A percentile compares a stretch with the other conserved stretches of the same genome.
phyloP scores from a whole-genome alignment of 1,140 invertebrate genomes.

The Amyelois transitella region DNA sequence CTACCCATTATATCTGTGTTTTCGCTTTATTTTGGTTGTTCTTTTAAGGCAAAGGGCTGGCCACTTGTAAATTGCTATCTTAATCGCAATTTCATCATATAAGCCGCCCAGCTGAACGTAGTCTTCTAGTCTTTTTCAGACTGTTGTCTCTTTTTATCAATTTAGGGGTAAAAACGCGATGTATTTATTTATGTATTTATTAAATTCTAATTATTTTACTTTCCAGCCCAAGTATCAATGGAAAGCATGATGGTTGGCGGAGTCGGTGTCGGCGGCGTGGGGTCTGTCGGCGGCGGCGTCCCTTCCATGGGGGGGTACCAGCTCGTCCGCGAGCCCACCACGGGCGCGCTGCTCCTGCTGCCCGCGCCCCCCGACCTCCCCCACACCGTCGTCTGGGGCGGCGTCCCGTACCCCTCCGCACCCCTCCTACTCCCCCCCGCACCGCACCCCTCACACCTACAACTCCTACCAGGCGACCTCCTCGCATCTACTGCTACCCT shows the following conservation, averaged over 20 bases:
- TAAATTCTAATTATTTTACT: background rate
- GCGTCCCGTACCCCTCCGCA: constrained; percentile 77
- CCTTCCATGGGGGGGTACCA: constrained; percentile 75
- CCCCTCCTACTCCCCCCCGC: constrained; percentile 78
- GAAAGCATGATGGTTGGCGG: constrained; percentile 78
- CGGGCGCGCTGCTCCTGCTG: constrained; percentile 85
- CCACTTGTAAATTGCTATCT: too few species aligned
- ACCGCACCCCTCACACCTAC: constrained; percentile 77
- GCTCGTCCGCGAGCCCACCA: constrained; percentile 86
- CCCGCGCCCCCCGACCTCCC: constrained; percentile 83
- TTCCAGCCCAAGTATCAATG: constrained; percentile 78
- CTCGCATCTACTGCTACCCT: constrained; percentile 67
- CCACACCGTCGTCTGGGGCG: constrained; percentile 84
- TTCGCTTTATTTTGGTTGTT: too few species aligned
- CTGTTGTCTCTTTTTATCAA: background rate
- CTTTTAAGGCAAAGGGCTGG: too few species aligned
- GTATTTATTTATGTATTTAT: background rate
- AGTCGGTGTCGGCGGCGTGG: constrained; percentile 74
- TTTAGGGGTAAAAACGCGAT: background rate
- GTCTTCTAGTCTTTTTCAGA: background rate
- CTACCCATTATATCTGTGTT: too few species aligned
- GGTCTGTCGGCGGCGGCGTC: constrained; percentile 47
- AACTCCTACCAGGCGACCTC: constrained; percentile 76
- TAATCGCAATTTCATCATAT: too few species aligned
- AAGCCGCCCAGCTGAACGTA: too few species aligned